Evolutionary conservation across 2,797 vertebrate species (phyloP).

Genomic region (Crax fasciolata): DNA sequence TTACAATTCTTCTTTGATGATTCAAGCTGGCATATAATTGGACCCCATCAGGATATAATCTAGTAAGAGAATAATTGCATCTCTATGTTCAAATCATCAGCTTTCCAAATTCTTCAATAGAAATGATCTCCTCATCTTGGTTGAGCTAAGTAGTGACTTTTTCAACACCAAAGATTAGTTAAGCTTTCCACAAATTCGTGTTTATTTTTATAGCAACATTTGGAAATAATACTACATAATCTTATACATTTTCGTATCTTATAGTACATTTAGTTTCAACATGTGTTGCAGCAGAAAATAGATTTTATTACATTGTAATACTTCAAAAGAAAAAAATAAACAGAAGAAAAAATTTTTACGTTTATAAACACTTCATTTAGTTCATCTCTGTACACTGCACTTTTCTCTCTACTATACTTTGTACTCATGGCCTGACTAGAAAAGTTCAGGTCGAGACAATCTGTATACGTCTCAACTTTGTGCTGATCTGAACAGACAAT

Average conservation of each 20-base stretch:
- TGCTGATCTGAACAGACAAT: not conserved
- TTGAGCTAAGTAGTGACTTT: slow-evolving; percentile 25
- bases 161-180: slow-evolving; percentile 37
- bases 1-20: slow-evolving; percentile 49
- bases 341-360: not conserved
- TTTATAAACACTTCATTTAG: not conserved
- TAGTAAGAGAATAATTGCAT: slow-evolving; percentile 28
- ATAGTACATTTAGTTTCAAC: not conserved
- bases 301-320: not conserved
- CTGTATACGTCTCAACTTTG: not conserved
- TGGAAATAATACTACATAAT: slow-evolving; percentile 21
- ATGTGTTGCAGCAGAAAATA: not conserved
- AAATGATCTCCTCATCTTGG: slow-evolving; percentile 6
- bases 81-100: not conserved
- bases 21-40: slow-evolving; percentile 37
- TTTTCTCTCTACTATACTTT: not conserved
- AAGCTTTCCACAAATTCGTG: not conserved
- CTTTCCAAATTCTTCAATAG: slow-evolving; percentile 18
- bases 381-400: not conserved
- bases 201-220: slow-evolving; percentile 10
- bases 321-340: not conserved
- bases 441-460: not conserved
- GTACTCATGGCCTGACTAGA: not conserved
- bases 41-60: slow-evolving; percentile 26
- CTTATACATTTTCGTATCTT: not conserved